These are phyloP conservation scores for Brevipalpus yothersi DNA, from an alignment of 1,140 invertebrate species.

Conservation along the genomic window DNA sequence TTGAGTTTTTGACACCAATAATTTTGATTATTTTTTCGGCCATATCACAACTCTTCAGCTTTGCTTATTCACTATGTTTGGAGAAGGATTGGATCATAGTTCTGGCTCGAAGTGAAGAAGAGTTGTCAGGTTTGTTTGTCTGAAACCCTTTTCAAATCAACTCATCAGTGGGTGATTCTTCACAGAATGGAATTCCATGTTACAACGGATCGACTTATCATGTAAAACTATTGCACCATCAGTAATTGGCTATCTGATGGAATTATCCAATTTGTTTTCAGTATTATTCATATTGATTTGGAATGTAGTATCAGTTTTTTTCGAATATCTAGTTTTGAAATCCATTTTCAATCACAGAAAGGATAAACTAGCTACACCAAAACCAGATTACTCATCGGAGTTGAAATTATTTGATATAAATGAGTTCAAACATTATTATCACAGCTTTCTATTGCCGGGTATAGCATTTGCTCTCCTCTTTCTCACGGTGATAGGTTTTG, in stretches of 20 bases:
- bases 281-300: neutral
- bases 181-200: neutral
- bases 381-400: neutral
- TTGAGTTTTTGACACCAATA: neutral
- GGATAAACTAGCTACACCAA: neutral
- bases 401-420: neutral
- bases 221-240: neutral
- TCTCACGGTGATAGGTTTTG: neutral
- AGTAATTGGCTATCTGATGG: neutral
- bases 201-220: neutral
- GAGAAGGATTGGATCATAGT: neutral
- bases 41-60: neutral
- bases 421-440: neutral
- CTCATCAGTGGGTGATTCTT: neutral
- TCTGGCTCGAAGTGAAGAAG: neutral
- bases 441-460: neutral
- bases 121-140: neutral
- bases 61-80: neutral
- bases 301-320: neutral
- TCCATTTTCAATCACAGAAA: neutral
- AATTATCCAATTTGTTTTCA: neutral
- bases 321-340: neutral
- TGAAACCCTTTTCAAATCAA: neutral
- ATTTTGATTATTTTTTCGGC: neutral
- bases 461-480: neutral